A percentile compares a stretch with the other conserved stretches of the same genome.
phyloP scores from a whole-genome alignment of 2,113 vertebrate genomes.

The Pseudorhombus dupliciocellatus region DNA sequence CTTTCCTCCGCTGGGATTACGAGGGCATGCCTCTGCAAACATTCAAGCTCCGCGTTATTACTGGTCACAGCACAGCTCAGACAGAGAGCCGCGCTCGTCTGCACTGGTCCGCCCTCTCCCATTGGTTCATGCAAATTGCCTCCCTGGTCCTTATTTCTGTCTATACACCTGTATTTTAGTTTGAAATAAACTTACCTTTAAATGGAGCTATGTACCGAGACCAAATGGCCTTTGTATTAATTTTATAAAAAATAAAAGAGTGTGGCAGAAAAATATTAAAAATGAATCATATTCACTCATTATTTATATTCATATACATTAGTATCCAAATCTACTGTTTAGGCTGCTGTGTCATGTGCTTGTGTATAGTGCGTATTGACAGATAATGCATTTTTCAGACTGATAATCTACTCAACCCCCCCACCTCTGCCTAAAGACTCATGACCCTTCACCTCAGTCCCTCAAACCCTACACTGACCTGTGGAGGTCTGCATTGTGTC shows the following conservation, averaged over 20 bases:
- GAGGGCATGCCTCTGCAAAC: slow-evolving; percentile 72
- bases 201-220: slow-evolving; percentile 16
- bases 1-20: slow-evolving; percentile 68
- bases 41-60: slow-evolving; percentile 69
- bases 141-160: slow-evolving; percentile 48
- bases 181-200: slow-evolving; percentile 26
- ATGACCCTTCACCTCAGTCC: slow-evolving; percentile 55
- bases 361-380: not conserved
- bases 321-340: not conserved
- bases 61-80: slow-evolving; percentile 55
- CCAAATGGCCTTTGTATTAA: not conserved
- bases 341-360: not conserved
- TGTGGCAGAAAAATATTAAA: not conserved
- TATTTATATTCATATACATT: not conserved
- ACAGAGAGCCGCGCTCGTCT: slow-evolving; percentile 36
- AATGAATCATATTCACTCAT: not conserved
- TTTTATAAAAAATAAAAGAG: slow-evolving; percentile 3
- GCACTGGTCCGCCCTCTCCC: slow-evolving; percentile 54
- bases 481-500: slow-evolving; percentile 51
- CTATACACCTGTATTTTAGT: slow-evolving; percentile 48
- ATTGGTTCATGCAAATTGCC: slow-evolving; percentile 46
- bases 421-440: not conserved
- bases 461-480: slow-evolving; percentile 39
- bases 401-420: not conserved
- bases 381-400: not conserved